Percentiles rank a stretch among this genome's conserved stretches.
Conservation (phyloP, 2,113 vertebrate species). For the Phyllopteryx taeniolatus region DNA sequence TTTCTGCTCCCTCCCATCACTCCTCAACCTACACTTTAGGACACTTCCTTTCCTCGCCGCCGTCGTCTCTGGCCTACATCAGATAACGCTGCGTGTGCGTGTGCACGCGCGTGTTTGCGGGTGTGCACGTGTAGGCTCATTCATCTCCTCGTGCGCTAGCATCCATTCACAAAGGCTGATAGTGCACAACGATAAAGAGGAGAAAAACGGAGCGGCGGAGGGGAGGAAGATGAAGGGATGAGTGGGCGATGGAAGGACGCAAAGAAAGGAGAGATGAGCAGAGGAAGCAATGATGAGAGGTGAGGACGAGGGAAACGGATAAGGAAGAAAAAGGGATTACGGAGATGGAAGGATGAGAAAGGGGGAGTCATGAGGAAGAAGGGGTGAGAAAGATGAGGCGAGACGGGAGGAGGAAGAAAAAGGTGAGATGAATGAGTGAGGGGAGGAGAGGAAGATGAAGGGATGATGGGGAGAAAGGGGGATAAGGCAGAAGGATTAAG, state of each 20-base stretch:
- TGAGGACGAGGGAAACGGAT: neutral
- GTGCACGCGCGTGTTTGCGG: neutral
- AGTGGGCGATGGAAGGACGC: neutral
- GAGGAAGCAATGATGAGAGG: neutral
- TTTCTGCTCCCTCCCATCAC: neutral
- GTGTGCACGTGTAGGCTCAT: slow-evolving; percentile 27
- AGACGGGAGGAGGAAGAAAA: neutral
- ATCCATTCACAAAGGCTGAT: slow-evolving; percentile 55
- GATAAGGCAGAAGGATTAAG: neutral
- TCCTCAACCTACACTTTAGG: neutral
- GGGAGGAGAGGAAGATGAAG: neutral
- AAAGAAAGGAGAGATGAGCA: neutral
- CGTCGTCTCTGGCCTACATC: slow-evolving; percentile 7
- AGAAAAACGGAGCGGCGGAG: neutral
- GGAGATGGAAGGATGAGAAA: neutral
- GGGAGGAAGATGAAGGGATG: neutral
- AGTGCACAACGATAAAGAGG: slow-evolving; percentile 37
- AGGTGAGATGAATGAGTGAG: neutral
- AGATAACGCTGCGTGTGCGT: slow-evolving; percentile 4
- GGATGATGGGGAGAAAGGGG: neutral
- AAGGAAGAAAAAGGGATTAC: neutral
- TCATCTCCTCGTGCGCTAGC: slow-evolving; percentile 50
- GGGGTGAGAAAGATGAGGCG: neutral
- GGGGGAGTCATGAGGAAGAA: neutral
- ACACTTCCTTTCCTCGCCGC: neutral